These are phyloP conservation scores for Trichonephila clavipes DNA, from an alignment of 1,140 invertebrate genomes.

Conservation along the genomic window DNA sequence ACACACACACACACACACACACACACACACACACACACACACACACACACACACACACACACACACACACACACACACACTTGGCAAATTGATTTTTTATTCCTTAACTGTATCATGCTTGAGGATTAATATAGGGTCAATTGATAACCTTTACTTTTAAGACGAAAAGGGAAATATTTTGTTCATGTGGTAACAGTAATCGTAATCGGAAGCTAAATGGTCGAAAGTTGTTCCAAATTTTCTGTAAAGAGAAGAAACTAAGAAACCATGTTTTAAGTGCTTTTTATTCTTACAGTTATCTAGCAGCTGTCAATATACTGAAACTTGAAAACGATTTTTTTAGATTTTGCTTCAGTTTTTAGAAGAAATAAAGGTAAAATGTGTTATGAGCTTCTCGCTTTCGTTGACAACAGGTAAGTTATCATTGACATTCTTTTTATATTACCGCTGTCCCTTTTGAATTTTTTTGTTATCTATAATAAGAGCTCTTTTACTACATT, in stretches of 20 bases:
- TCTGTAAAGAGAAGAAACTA: neutral
- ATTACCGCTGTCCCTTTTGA: neutral
- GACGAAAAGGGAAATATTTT: neutral
- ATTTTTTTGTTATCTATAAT: neutral
- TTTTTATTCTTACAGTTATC: neutral
- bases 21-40: too few relatives aligned
- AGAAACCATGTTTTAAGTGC: neutral
- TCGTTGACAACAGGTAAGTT: neutral
- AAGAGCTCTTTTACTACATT: neutral
- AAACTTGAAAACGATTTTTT: constrained; percentile 1
- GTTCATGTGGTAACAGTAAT: neutral
- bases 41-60: too few relatives aligned
- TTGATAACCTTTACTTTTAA: neutral
- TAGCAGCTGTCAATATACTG: neutral
- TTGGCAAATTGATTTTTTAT: neutral
- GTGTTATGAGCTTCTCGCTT: neutral
- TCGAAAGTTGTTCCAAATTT: neutral
- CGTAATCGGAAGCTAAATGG: neutral
- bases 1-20: too few relatives aligned
- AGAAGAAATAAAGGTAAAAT: neutral
- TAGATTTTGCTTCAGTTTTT: neutral
- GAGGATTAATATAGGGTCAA: neutral
- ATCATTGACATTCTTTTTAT: neutral
- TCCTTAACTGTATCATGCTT: neutral
- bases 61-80: too few relatives aligned